Conservation (phyloP, 2,797 vertebrate genomes). For the Chelonia mydas region DNA sequence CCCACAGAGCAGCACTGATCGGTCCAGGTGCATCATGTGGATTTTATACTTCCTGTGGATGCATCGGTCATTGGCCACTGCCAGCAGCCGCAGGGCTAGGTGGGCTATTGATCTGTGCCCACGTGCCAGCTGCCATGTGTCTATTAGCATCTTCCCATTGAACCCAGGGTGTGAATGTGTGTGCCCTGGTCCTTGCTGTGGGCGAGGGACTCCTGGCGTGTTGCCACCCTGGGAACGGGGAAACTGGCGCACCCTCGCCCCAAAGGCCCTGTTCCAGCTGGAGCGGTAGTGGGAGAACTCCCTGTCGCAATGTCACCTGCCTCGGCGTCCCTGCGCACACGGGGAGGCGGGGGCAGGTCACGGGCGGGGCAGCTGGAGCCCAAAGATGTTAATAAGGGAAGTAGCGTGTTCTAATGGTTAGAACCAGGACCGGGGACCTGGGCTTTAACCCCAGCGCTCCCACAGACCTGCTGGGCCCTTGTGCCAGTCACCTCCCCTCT, state of each 20-base stretch:
- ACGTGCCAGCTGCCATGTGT: not conserved
- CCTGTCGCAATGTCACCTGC: not conserved
- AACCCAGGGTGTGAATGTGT: not conserved
- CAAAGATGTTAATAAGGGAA: not conserved
- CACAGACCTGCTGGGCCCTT: not conserved
- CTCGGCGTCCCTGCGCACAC: not conserved
- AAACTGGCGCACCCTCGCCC: no score
- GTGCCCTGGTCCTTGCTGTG: no score
- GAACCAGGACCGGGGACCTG: not conserved
- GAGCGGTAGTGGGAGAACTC: not conserved
- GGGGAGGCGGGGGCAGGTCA: not conserved
- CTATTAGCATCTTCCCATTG: not conserved
- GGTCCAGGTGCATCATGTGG: not conserved
- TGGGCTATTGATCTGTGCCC: not conserved
- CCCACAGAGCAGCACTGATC: not conserved
- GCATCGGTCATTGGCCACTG: not conserved
- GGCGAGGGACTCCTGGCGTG: not conserved
- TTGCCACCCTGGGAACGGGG: not conserved
- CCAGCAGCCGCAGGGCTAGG: not conserved
- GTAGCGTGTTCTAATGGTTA: not conserved
- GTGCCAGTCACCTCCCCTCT: not conserved
- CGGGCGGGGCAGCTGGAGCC: not conserved
- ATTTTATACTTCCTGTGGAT: not conserved
- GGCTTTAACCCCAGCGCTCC: not conserved
- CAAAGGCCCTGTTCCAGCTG: not conserved